Conservation (phyloP, 2,797 vertebrate genomes). For the Mycteria americana region DNA sequence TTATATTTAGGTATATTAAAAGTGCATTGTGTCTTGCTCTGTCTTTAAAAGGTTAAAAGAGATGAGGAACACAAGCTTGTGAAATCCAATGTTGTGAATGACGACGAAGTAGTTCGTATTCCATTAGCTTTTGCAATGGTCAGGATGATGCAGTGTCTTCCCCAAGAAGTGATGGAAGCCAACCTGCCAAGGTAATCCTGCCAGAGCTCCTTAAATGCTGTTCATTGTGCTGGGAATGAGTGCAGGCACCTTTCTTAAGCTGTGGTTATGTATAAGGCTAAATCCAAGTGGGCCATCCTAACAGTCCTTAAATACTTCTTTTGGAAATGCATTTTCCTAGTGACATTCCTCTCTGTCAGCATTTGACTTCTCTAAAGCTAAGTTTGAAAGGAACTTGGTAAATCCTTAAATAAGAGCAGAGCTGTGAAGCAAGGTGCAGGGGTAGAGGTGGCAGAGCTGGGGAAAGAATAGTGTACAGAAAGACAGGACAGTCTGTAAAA, state of each 20-base stretch:
- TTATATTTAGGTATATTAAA: background rate
- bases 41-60: slow-evolving; percentile 83
- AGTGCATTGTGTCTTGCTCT: background rate
- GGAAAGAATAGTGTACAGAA: background rate
- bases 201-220: background rate
- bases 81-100: slow-evolving; percentile 90
- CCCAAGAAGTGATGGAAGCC: slow-evolving; percentile 87
- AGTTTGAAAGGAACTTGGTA: background rate
- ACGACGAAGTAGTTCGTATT: slow-evolving; percentile 90
- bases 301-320: background rate
- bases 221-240: background rate
- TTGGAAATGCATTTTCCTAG: background rate
- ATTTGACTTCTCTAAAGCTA: background rate
- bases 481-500: background rate
- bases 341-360: background rate
- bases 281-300: background rate
- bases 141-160: slow-evolving; percentile 93
- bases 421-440: background rate
- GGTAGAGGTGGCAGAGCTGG: background rate
- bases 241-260: background rate
- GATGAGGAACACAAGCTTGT: slow-evolving; percentile 93
- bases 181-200: slow-evolving; percentile 87
- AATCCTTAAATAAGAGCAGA: background rate
- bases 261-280: accelerated
- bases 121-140: slow-evolving; percentile 96